These are phyloP conservation scores for Tachystola acroxantha DNA, from an alignment of 2,888 invertebrate species.

Conservation along the genomic window DNA sequence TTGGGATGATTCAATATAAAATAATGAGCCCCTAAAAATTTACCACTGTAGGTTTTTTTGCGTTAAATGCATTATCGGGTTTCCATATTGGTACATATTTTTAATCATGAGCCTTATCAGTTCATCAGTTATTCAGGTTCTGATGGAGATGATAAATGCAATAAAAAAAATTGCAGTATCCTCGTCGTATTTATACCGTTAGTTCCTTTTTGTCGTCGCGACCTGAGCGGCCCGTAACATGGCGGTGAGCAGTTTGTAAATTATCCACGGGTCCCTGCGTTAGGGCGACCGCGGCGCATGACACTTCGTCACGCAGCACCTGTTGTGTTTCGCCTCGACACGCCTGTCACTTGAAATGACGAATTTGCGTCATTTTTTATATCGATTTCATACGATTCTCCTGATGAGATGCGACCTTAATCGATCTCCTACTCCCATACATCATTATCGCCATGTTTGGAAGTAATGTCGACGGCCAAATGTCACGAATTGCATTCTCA, in stretches of 20 bases:
- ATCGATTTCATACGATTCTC: slow-evolving; percentile 9
- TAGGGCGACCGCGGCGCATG: slow-evolving; percentile 30
- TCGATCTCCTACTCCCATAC: slow-evolving; percentile 27
- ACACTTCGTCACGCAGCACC: slow-evolving; percentile 43
- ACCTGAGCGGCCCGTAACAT: slow-evolving; percentile 24
- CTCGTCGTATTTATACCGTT: slow-evolving; percentile 39
- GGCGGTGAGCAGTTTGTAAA: slow-evolving; percentile 36
- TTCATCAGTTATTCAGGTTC: slow-evolving; percentile 6
- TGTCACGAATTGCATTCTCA: slow-evolving; percentile 22
- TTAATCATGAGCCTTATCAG: slow-evolving; percentile 9
- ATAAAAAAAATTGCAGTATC: slow-evolving; percentile 31
- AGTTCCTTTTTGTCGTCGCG: slow-evolving; percentile 41
- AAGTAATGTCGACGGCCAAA: slow-evolving; percentile 8
- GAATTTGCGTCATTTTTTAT: slow-evolving; percentile 31
- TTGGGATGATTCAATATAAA: slow-evolving; percentile 12
- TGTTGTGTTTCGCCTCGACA: slow-evolving; percentile 26
- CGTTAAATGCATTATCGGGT: slow-evolving; percentile 8
- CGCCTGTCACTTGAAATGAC: slow-evolving; percentile 34
- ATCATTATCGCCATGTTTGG: slow-evolving; percentile 3
- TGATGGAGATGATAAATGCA: slow-evolving; percentile 14
- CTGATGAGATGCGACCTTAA: slow-evolving; percentile 31
- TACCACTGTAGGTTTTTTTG: slow-evolving; percentile 8
- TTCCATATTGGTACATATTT: slow-evolving; percentile 7
- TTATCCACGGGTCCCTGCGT: slow-evolving; percentile 44
- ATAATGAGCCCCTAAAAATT: slow-evolving; percentile 15